Conservation (phyloP, 2,888 invertebrate species). For the Sericinus montela region DNA sequence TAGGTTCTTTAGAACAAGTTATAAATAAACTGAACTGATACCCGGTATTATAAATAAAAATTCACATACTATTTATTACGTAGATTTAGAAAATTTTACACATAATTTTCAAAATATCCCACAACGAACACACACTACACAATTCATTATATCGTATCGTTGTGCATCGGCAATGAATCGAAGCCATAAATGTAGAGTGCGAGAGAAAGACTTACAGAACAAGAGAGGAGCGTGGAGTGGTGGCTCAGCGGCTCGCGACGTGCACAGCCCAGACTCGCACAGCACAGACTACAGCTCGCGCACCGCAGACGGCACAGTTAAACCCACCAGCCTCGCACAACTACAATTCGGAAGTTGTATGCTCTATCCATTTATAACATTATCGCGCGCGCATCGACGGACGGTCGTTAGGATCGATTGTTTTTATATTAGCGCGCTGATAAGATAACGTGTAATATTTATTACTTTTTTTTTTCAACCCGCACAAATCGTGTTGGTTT, state of each 20-base stretch:
- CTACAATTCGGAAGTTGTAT: neutral
- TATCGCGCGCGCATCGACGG: neutral
- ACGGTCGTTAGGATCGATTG: neutral
- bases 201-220: neutral
- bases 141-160: too few relatives aligned
- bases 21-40: too few relatives aligned
- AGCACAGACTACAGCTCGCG: neutral
- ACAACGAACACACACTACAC: too few relatives aligned
- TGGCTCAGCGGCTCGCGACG: neutral
- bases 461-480: neutral
- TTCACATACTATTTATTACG: too few relatives aligned
- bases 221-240: too few relatives aligned
- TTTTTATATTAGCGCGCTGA: constrained; percentile 1
- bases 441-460: neutral
- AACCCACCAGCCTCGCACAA: too few relatives aligned
- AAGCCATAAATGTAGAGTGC: too few relatives aligned
- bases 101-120: too few relatives aligned
- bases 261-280: neutral
- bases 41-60: too few relatives aligned
- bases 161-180: too few relatives aligned
- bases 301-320: neutral
- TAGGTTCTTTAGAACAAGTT: too few relatives aligned
- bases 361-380: neutral
- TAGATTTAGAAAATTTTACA: too few relatives aligned
- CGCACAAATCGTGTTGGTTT: neutral